Conservation (phyloP, 2,113 vertebrate genomes). For the Ivindomyrus marchei region DNA sequence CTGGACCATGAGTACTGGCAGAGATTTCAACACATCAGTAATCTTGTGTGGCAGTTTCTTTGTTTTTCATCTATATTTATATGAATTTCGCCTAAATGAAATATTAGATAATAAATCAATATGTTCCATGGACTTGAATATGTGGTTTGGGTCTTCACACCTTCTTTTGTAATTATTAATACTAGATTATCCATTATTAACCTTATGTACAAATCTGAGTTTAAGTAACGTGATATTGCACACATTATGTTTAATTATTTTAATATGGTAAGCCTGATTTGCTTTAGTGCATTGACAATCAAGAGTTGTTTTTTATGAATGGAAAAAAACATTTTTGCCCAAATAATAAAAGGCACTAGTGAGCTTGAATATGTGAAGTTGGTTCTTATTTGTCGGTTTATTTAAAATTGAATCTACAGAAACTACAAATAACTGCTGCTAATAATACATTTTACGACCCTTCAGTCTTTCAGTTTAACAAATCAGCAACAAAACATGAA, state of each 20-base stretch:
- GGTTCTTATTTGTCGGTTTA: neutral
- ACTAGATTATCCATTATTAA: neutral
- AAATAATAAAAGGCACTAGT: neutral
- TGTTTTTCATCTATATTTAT: neutral
- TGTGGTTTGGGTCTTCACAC: neutral
- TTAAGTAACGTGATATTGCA: neutral
- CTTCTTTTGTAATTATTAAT: neutral
- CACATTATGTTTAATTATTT: neutral
- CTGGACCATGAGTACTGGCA: neutral
- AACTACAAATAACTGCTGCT: neutral
- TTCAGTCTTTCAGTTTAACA: neutral
- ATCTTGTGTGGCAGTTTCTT: neutral
- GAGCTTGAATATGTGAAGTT: neutral
- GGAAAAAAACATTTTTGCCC: neutral
- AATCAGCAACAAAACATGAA: neutral
- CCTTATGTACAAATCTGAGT: neutral
- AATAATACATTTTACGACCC: neutral
- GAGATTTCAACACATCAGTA: neutral
- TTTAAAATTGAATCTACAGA: neutral
- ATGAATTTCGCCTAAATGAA: neutral
- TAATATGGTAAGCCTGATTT: neutral
- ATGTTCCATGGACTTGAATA: neutral
- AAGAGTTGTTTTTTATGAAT: neutral
- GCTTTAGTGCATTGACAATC: neutral
- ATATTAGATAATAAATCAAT: neutral